Evolutionary conservation across 1,140 invertebrate species (phyloP).

Genomic region (Bombus pascuorum): DNA sequence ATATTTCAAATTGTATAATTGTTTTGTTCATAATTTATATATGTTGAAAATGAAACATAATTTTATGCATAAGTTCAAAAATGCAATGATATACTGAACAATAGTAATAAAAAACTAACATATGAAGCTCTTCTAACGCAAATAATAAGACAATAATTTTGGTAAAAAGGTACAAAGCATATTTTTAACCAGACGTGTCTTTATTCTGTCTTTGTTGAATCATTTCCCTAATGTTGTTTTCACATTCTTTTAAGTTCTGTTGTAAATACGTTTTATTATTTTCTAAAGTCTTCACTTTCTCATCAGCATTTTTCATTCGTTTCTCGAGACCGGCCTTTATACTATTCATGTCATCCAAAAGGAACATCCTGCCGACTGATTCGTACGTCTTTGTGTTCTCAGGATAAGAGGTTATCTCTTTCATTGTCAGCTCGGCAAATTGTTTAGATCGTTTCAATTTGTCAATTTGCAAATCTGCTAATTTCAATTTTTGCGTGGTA

Average conservation of each 20-base stretch:
- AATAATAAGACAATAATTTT: background rate
- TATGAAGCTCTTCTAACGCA: background rate
- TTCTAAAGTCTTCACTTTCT: constrained; percentile 89
- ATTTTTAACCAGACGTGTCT: constrained; percentile 63
- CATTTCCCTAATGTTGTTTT: constrained; percentile 93
- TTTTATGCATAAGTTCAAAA: background rate
- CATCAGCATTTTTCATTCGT: constrained; percentile 84
- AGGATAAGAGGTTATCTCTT: constrained; percentile 83
- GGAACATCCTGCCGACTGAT: constrained; percentile 92
- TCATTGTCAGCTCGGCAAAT: constrained; percentile 88
- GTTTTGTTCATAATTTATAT: background rate
- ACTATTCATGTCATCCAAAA: constrained; percentile 87
- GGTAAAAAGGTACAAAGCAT: too few relatives aligned
- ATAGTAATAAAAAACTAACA: background rate
- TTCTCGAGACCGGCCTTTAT: constrained; percentile 86
- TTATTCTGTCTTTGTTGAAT: constrained; percentile 85
- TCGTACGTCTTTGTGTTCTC: constrained; percentile 88
- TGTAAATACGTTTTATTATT: constrained; percentile 90
- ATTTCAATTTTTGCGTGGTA: constrained; percentile 90
- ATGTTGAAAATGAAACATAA: background rate
- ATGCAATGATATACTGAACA: background rate
- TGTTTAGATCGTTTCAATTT: constrained; percentile 87
- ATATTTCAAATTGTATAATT: background rate
- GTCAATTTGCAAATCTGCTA: constrained; percentile 91
- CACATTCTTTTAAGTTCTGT: constrained; percentile 91